Percentiles rank a stretch among this genome's conserved stretches.
Evolutionary conservation across 2,888 invertebrate genomes (phyloP).

Genomic region (Dermolepida albohirtum): DNA sequence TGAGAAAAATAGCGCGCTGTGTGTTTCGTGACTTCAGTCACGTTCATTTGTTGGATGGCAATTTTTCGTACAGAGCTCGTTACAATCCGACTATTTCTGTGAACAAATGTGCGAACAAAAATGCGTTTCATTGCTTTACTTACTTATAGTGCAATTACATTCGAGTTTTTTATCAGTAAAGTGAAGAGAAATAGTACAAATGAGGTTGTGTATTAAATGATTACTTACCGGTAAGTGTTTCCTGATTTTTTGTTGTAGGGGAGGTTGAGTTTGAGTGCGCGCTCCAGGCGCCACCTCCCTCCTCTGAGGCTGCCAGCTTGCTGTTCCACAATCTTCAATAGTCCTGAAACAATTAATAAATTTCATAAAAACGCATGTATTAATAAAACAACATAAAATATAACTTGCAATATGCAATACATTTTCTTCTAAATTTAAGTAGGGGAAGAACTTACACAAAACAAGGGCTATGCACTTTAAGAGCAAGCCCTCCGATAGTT

Average conservation of each 20-base stretch:
- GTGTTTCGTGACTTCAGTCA: conserved; percentile 22
- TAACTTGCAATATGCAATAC: background rate
- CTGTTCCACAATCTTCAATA: conserved; percentile 62
- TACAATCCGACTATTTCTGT: no score
- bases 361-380: background rate
- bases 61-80: no score
- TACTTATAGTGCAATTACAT: background rate
- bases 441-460: conserved; percentile 14
- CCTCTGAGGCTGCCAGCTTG: conserved; percentile 86
- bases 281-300: conserved; percentile 78
- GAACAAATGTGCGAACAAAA: no score
- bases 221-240: conserved; percentile 76
- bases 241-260: conserved; percentile 69
- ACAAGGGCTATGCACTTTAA: conserved; percentile 18
- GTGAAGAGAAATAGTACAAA: no score
- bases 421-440: background rate
- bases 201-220: background rate
- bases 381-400: background rate
- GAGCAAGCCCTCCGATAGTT: conserved; percentile 13
- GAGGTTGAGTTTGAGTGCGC: conserved; percentile 57
- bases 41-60: conserved; percentile 18
- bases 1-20: conserved; percentile 12
- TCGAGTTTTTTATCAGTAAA: no score
- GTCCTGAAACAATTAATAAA: conserved; percentile 54
- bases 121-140: conserved; percentile 3